phyloP scores from a whole-genome alignment of 1,140 invertebrate genomes.

The Drosophila simulans region DNA sequence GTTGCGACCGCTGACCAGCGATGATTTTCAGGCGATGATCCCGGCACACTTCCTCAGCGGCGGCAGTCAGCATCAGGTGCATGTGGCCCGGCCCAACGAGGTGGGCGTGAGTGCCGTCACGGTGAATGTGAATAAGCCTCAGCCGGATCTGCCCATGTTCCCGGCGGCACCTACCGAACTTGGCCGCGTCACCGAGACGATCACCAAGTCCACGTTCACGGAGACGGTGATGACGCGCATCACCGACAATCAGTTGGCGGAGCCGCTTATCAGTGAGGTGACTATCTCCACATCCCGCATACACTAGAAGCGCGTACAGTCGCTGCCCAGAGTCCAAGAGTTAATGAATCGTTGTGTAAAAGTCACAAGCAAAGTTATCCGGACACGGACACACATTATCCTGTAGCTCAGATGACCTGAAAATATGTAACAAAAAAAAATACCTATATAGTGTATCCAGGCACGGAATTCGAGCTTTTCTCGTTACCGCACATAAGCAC shows the following conservation, averaged over 20 bases:
- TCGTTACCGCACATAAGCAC: conserved; percentile 26
- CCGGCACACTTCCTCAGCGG: conserved; percentile 93
- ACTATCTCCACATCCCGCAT: conserved; percentile 84
- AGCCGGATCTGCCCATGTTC: conserved; percentile 88
- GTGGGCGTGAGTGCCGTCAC: conserved; percentile 86
- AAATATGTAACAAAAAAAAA: conserved; percentile 1
- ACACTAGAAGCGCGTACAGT: conserved; percentile 60
- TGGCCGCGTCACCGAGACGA: conserved; percentile 95
- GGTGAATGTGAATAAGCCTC: conserved; percentile 89
- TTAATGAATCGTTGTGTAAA: conserved; percentile 50
- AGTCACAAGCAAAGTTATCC: conserved; percentile 5
- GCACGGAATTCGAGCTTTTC: conserved; percentile 35
- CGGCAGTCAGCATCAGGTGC: conserved; percentile 83
- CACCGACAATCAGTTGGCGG: conserved; percentile 94
- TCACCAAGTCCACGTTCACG: conserved; percentile 96
- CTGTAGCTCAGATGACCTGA: neutral
- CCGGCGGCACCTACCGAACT: conserved; percentile 92
- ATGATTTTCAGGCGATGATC: conserved; percentile 97
- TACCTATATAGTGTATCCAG: conserved; percentile 3
- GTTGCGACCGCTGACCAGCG: conserved; percentile 93
- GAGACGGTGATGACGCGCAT: conserved; percentile 96
- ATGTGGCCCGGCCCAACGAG: conserved; percentile 79
- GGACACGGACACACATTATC: neutral
- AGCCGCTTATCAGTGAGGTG: conserved; percentile 94
- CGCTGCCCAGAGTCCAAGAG: conserved; percentile 23